Percentiles rank a stretch among this genome's conserved stretches.
These are phyloP conservation scores for Aplocera efformata DNA, from an alignment of 2,888 invertebrate species.

Conservation along the genomic window DNA sequence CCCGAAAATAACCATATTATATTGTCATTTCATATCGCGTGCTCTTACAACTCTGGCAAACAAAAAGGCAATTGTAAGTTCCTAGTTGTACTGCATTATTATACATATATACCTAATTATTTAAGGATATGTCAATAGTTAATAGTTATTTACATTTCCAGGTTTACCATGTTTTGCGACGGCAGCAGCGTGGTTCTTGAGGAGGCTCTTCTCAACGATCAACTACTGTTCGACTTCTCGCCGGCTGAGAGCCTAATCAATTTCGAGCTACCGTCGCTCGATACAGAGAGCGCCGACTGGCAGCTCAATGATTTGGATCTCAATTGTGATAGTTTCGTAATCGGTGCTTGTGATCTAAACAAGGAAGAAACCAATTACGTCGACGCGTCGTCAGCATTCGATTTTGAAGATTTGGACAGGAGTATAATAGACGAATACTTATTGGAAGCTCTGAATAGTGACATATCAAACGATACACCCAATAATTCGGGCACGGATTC, in stretches of 20 bases:
- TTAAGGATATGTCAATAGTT: conserved; percentile 4
- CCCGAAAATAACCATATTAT: conserved; percentile 34
- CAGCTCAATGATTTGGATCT: conserved; percentile 63
- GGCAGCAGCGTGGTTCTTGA: conserved; percentile 50
- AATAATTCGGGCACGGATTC: conserved; percentile 48
- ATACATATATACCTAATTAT: too few relatives aligned
- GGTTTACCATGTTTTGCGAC: conserved; percentile 61
- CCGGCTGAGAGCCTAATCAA: conserved; percentile 71
- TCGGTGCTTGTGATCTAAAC: conserved; percentile 54
- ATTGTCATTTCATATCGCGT: conserved; percentile 28
- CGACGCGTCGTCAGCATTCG: conserved; percentile 53
- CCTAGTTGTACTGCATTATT: too few relatives aligned
- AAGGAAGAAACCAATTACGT: conserved; percentile 51
- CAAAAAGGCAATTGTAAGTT: conserved; percentile 23
- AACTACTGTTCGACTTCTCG: conserved; percentile 65
- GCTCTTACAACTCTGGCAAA: conserved; percentile 29
- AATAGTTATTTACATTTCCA: conserved; percentile 37
- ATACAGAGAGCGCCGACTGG: conserved; percentile 53
- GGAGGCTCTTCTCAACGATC: conserved; percentile 61
- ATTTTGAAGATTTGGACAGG: conserved; percentile 66
- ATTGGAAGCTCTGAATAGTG: conserved; percentile 57
- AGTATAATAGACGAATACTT: conserved; percentile 67
- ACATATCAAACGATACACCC: conserved; percentile 50
- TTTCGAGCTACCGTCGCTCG: conserved; percentile 63
- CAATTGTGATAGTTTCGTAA: conserved; percentile 63